Percentiles rank a stretch among this genome's conserved stretches.
Conservation (phyloP, 2,113 vertebrate genomes). For the Martes martes region DNA sequence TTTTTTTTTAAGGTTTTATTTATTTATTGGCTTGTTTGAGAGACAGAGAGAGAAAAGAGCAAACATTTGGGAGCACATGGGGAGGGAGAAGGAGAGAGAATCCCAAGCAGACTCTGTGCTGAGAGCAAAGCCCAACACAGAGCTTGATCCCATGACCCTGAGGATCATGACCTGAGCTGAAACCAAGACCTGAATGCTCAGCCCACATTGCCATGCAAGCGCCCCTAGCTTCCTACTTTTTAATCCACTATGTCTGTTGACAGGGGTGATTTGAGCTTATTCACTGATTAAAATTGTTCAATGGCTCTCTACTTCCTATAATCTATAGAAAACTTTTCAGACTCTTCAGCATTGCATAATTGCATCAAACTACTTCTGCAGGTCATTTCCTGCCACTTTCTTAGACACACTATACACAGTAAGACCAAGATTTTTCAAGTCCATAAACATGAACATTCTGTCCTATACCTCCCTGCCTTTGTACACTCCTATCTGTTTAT, state of each 20-base stretch:
- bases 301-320: neutral
- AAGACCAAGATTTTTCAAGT: neutral
- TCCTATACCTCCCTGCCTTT: neutral
- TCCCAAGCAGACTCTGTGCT: neutral
- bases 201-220: neutral
- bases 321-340: neutral
- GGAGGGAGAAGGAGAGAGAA: neutral
- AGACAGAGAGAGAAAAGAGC: neutral
- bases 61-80: neutral
- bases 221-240: neutral
- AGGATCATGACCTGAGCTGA: neutral
- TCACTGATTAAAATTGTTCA: neutral
- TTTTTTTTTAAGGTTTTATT: neutral
- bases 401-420: neutral
- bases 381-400: neutral
- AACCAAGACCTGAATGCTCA: neutral
- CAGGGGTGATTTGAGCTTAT: neutral
- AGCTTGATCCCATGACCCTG: neutral
- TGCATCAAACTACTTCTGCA: neutral
- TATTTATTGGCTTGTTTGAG: neutral
- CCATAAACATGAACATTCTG: neutral
- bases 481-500: neutral
- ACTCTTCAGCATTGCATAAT: neutral
- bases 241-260: neutral
- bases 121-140: neutral